Conservation (phyloP, 1,140 invertebrate genomes). For the Bombyx mori region ASM3026992v2 NC_085107.1:11444501-11445000, state of each 20-base stretch:
- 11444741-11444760: conserved; percentile 30
- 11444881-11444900: conserved; percentile 53
- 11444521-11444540: conserved; percentile 50
- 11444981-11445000: conserved; percentile 46
- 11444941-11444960: conserved; percentile 42
- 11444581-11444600: conserved; percentile 20
- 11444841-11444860: conserved; percentile 50
- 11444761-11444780: conserved; percentile 38
- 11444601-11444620: conserved; percentile 10
- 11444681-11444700: conserved; percentile 33
- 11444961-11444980: conserved; percentile 34
- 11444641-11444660: conserved; percentile 27
- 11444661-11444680: conserved; percentile 22
- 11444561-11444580: conserved; percentile 44
- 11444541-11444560: conserved; percentile 59
- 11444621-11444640: conserved; percentile 29
- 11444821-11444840: conserved; percentile 39
- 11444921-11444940: conserved; percentile 35
- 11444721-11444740: conserved; percentile 57
- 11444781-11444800: conserved; percentile 58
- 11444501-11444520: conserved; percentile 29
- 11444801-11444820: conserved; percentile 51
- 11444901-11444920: conserved; percentile 33
- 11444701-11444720: conserved; percentile 48
- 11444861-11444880: conserved; percentile 48